Evolutionary conservation across 2,113 vertebrate species (phyloP), one percentile per base, ranked within the genome.

Genomic region (Aphelocoma coerulescens): DNA sequence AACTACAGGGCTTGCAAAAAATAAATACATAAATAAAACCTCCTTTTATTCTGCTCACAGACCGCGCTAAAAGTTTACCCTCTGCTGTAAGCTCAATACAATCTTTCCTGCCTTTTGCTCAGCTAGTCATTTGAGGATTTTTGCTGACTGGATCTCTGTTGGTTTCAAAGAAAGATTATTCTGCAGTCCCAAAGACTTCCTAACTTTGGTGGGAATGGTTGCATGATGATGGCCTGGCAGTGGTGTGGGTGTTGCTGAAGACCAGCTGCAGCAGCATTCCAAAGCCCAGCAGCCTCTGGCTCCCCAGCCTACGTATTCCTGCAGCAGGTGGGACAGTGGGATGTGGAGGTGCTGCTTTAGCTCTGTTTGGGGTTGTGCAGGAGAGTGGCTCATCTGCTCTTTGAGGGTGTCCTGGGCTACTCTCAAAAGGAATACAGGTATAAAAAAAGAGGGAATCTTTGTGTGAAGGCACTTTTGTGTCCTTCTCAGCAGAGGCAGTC

Each of bases 71-170:
- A 93, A 91, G 32, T 63, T 79, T 89, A 32, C 20, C 17, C 33
- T 78, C 82, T 78, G 51, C 73, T 68, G 43, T 48, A 67, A 91
- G 68, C 9, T 55, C 35, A 83, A 76, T 58, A 75, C 68, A 88
- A 57, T 22, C 11, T 71, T 80, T 61, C 39, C 68, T 72, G 49
- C 15, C 24, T 62, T 72, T 67, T 88, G 46, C 57, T 61, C 44
- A 61, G 33, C 22, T 32, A 41, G 11, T 46, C 3, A 27, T 67
- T 57, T 72, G 26, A 80, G 88, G 89, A 83, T 16, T 30, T 19
- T 26, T 95, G 61, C 44, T 3, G 4, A 35, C 35, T n/a, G 24
- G 14, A 48, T 37, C n/a, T 85, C 49, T 0, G 0, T 11, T 61
- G 57, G 41, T 54, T 88, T 88, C 41, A 81, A 88, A 73, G 37